Evolutionary conservation across 1,140 invertebrate species (phyloP).

Genomic region (Drosophila littoralis): DNA sequence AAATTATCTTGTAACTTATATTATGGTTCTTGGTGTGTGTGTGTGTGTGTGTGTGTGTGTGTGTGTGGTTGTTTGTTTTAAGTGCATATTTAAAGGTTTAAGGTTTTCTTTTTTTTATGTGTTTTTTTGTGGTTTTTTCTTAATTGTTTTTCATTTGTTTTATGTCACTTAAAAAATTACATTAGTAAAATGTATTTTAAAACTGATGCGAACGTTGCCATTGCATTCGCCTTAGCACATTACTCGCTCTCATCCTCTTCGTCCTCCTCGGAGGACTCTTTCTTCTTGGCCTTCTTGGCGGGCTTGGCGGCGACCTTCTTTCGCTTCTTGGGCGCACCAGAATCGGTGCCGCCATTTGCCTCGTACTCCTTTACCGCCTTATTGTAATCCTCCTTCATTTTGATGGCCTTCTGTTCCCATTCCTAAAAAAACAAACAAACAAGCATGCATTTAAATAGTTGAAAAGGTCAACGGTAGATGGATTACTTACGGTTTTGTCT

Average conservation of each 20-base stretch:
- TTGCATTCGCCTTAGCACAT: constrained; percentile 28
- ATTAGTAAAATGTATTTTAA: constrained; percentile 84
- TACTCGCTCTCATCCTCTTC: constrained; percentile 84
- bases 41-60: constrained; percentile 43
- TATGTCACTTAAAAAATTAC: constrained; percentile 82
- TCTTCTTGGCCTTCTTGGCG: constrained; percentile 85
- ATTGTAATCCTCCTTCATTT: constrained; percentile 94
- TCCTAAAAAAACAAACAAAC: constrained; percentile 87
- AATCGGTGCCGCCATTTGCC: constrained; percentile 87
- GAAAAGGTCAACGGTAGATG: not conserved
- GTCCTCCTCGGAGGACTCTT: constrained; percentile 81
- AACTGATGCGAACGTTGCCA: constrained; percentile 64
- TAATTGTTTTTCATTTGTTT: constrained; percentile 47
- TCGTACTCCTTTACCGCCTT: constrained; percentile 95
- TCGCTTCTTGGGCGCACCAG: constrained; percentile 85
- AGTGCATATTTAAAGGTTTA: constrained; percentile 74
- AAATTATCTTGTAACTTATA: constrained; percentile 71
- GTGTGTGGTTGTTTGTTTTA: constrained; percentile 47
- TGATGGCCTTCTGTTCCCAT: constrained; percentile 94
- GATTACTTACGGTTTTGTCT: constrained; percentile 73
- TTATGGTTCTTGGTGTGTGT: constrained; percentile 53
- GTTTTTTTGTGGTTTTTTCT: constrained; percentile 55
- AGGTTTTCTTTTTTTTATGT: constrained; percentile 61
- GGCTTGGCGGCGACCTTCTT: constrained; percentile 84
- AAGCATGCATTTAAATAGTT: not conserved